Evolutionary conservation across 1,140 invertebrate species (phyloP), one percentile per base, ranked within the genome.

Genomic region (Atopsyche davidsoni): DNA sequence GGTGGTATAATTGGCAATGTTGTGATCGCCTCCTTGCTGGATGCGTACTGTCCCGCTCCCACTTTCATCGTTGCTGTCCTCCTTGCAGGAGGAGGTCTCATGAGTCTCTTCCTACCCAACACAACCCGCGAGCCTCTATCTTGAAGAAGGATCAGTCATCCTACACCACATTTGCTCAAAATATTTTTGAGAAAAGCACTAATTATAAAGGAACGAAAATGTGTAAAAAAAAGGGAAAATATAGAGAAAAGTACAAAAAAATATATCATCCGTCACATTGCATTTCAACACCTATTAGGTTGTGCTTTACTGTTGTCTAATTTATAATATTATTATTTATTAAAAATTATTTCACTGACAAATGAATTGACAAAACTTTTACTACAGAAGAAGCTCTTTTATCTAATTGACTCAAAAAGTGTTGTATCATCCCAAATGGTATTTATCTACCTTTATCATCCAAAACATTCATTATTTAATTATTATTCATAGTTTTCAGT

Each of bases 1-100:
- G 87, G 86, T 54, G 87, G 87, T 53, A 89, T 91, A 59, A 86
- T 90, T 63, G 87, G 87, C 39, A 91, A 90, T 71, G 85, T 91
- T 54, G 86, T 89, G 34, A 89, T 91, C 57, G 87, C 87, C 34
- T 80, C 84, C 55, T 72, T 91, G 23, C 63, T 91, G 57, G 87
- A 91, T 68, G 73, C 81, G 60, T 88, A 86, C 64, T 91, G 87
- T 70, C 87, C 87, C 21, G 85, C 85, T 42, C 87, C 87, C 31
- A 89, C 86, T 31, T 89, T 89, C 67, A 89, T 91, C 39, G 86
- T 91, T 11, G 87, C 87, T 49, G 80, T 74, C 25, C 77, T 90
- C 50, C 75, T 90, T 42, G 86, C 87, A 55, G 80, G 86, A 60
- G 87, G 87, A 63, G 87, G 87, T 49, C 73, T 91, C 36, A 81